Evolutionary conservation across 2,888 invertebrate genomes (phyloP).

Genomic region (Gisinianus flammeolus): DNA sequence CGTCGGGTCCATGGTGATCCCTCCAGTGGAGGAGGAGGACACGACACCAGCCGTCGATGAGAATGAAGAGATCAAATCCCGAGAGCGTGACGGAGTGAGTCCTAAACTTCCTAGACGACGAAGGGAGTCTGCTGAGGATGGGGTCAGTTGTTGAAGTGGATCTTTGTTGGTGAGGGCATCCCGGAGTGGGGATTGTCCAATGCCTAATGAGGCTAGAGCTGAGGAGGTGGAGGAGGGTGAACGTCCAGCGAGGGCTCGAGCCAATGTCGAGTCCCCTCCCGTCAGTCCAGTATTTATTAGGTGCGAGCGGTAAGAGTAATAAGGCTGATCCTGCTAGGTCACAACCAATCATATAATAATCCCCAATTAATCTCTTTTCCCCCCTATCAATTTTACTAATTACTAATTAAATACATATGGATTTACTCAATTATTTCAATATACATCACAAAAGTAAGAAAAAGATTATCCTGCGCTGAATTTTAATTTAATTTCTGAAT

Average conservation of each 20-base stretch:
- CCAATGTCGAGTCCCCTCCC: conserved; percentile 69
- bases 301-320: conserved; percentile 69
- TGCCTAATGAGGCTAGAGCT: conserved; percentile 56
- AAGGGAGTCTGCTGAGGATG: conserved; percentile 47
- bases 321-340: conserved; percentile 60
- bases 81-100: conserved; percentile 56
- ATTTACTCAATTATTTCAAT: no score
- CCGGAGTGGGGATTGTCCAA: conserved; percentile 32
- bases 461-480: no score
- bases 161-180: not conserved
- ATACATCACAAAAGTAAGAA: no score
- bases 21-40: conserved; percentile 22
- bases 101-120: conserved; percentile 38
- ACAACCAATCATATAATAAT: not conserved
- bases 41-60: conserved; percentile 26
- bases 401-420: no score
- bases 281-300: conserved; percentile 60
- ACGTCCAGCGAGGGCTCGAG: conserved; percentile 63
- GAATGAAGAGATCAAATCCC: conserved; percentile 55
- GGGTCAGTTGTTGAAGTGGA: conserved; percentile 2
- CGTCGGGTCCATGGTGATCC: conserved; percentile 29
- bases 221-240: conserved; percentile 56
- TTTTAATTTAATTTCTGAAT: no score
- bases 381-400: not conserved
- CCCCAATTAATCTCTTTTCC: not conserved